Percentiles rank a stretch among this genome's conserved stretches.
Evolutionary conservation across 2,113 vertebrate genomes (phyloP).

Genomic region (Cyphomyrus discorhynchus): DNA sequence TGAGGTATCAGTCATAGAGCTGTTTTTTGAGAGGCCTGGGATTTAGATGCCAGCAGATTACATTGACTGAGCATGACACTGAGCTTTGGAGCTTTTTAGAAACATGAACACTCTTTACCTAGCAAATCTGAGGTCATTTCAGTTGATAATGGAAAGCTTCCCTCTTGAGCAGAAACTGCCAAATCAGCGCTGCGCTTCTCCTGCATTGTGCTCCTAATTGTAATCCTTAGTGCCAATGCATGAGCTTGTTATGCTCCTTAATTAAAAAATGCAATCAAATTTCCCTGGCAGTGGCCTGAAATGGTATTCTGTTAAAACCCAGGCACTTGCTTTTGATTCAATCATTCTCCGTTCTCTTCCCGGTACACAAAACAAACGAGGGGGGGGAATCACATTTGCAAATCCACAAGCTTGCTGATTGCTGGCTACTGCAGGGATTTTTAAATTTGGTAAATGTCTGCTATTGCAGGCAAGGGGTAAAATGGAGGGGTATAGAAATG

Average conservation of each 20-base stretch:
- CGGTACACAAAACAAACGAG: slow-evolving; percentile 49
- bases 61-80: not conserved
- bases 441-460: slow-evolving; percentile 46
- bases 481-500: slow-evolving; percentile 31
- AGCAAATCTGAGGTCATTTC: slow-evolving; percentile 25
- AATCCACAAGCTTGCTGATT: slow-evolving; percentile 50
- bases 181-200: slow-evolving; percentile 45
- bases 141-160: slow-evolving; percentile 37
- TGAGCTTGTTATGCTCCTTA: slow-evolving; percentile 55
- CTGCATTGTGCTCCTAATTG: slow-evolving; percentile 58
- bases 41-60: not conserved
- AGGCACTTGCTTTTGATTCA: slow-evolving; percentile 53
- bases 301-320: slow-evolving; percentile 34
- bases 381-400: slow-evolving; percentile 37
- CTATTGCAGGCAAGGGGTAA: slow-evolving; percentile 38
- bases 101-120: not conserved
- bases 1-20: not conserved
- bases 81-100: not conserved
- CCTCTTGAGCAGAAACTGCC: slow-evolving; percentile 46
- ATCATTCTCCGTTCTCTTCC: slow-evolving; percentile 48
- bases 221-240: slow-evolving; percentile 60
- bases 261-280: slow-evolving; percentile 67
- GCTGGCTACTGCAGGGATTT: slow-evolving; percentile 46
- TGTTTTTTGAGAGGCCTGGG: not conserved
- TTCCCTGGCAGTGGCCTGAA: slow-evolving; percentile 40